Percentiles rank a stretch among this genome's conserved stretches.
Conservation (phyloP, 2,888 invertebrate species). For the Ophion slaviceki region DNA sequence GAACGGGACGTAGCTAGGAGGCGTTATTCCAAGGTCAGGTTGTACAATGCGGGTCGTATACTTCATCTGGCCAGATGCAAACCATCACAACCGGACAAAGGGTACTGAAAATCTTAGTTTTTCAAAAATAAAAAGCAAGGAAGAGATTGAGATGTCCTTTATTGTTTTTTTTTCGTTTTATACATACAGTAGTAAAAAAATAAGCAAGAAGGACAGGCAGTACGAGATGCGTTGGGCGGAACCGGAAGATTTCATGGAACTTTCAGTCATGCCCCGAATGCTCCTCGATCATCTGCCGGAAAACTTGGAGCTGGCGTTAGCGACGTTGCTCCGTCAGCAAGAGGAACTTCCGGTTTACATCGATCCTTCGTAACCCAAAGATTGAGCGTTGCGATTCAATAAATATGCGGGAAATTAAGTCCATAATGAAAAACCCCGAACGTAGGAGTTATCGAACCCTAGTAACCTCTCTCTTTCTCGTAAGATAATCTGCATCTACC, state of each 20-base stretch:
- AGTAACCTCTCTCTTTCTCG: neutral
- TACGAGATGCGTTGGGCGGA: constrained; percentile 93
- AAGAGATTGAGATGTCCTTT: neutral
- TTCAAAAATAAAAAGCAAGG: neutral
- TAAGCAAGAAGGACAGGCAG: constrained; percentile 85
- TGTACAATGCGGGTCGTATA: constrained; percentile 92
- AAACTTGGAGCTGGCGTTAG: constrained; percentile 89
- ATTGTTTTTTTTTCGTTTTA: neutral
- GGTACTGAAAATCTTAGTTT: constrained; percentile 29
- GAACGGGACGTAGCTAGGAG: constrained; percentile 88
- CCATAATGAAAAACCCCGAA: neutral
- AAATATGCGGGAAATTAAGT: neutral
- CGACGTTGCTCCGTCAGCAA: constrained; percentile 85
- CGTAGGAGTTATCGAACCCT: constrained; percentile 5
- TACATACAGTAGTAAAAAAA: constrained; percentile 71
- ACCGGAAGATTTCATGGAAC: constrained; percentile 91
- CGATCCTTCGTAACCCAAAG: constrained; percentile 61
- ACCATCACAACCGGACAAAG: constrained; percentile 84
- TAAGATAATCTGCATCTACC: constrained; percentile 14
- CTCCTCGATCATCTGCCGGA: constrained; percentile 94
- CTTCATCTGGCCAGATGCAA: constrained; percentile 91
- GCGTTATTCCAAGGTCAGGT: constrained; percentile 88
- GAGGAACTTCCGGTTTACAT: constrained; percentile 74
- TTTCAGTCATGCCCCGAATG: constrained; percentile 94
- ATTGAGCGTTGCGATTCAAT: constrained; percentile 1